Evolutionary conservation across 2,888 invertebrate species (phyloP), one percentile per base, ranked within the genome.

Genomic region (Lycia hirtaria): DNA sequence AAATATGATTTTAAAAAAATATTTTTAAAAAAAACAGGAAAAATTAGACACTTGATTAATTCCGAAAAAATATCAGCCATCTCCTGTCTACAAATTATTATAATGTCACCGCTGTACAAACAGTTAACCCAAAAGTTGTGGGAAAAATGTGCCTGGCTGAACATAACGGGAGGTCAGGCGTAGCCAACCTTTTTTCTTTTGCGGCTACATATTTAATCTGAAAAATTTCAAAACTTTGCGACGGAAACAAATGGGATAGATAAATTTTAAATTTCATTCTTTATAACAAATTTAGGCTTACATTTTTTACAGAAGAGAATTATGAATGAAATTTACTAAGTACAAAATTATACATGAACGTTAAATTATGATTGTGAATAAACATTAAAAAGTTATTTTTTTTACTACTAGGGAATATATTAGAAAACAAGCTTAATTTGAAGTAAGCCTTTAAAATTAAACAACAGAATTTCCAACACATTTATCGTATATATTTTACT

Each of bases 101-200:
- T 67, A 68, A 76, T 73, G 60, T 61, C 55, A 26, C 60, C 55
- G 19, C 63, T 61, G 66, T 54, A 73, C 67, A 68, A 70, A 72
- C 67, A 71, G 73, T 77, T 76, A 75, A 73, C 79, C 76, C 74
- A 60, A 78, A 80, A 80, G 66, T 80, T 79, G 62, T 52, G 57
- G 61, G 71, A 75, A 80, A 80, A 78, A 74, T 71, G 69, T 67
- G 65, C 64, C 70, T 68, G 64, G 56, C 70, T 65, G 71, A 52
- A 73, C 68, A 66, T 63, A 67, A 68, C 65, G 45, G 65, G 65
- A 30, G 51, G 53, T 50, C 54, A 37, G 51, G 55, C 54, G 40
- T 49, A 38, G 48, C 48, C 57, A 52, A 60, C 50, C 52, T 49
- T 58, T 56, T 57, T 52, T 35, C 26, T 49, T 51, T 32, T 35